Evolutionary conservation across 2,888 invertebrate species (phyloP).

Genomic region (Tipula lateralis): DNA sequence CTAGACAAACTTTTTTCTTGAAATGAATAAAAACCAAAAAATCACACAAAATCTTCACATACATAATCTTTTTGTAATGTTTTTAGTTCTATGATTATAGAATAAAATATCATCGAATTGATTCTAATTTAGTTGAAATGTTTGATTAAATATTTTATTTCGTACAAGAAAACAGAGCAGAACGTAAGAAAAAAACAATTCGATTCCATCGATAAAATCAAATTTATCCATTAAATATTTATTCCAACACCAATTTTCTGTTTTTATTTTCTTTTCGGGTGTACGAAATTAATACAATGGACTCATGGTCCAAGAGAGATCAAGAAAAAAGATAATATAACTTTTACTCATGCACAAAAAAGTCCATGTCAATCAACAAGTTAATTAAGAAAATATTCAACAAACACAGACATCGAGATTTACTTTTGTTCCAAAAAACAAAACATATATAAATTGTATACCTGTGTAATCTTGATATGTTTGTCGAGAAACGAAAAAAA

Average conservation of each 20-base stretch:
- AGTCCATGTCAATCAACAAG: neutral
- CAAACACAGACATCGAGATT: neutral
- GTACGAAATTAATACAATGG: constrained; percentile 11
- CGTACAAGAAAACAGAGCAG: neutral
- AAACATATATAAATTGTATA: neutral
- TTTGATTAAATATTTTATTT: neutral
- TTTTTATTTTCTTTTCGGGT: neutral
- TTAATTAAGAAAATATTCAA: neutral
- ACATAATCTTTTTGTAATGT: neutral
- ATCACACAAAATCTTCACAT: neutral
- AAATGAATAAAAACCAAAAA: neutral
- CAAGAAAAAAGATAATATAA: neutral
- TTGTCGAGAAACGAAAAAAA: neutral
- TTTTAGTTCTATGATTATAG: neutral
- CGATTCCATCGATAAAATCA: neutral
- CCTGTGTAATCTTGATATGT: neutral
- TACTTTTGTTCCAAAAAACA: neutral
- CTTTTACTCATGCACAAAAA: neutral
- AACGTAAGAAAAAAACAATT: neutral
- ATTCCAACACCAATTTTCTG: neutral
- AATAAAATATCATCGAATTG: neutral
- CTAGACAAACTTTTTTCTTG: neutral
- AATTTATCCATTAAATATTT: neutral
- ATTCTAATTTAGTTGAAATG: constrained; percentile 11
- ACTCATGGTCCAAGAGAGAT: neutral